These are phyloP conservation scores for Hemicentrotus pulcherrimus DNA, from an alignment of 35 echinoderm and acorn worm genomes.

Conservation along the genomic window DNA sequence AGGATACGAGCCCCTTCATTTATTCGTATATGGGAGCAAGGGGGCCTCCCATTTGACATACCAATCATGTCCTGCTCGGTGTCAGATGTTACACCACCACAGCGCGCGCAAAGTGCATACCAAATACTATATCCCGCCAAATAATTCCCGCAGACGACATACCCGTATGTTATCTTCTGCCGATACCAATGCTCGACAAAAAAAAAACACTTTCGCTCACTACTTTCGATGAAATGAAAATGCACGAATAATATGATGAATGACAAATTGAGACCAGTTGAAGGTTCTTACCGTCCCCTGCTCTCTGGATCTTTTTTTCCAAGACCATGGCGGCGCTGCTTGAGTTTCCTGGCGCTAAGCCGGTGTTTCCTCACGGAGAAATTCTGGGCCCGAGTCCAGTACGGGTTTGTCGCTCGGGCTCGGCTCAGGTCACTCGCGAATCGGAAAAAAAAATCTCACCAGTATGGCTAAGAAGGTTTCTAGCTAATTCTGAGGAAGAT, in stretches of 20 bases:
- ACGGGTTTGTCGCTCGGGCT: not conserved
- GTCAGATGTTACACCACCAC: slow-evolving; percentile 13
- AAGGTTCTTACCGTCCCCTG: slow-evolving; percentile 14
- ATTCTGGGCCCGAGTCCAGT: not conserved
- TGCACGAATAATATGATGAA: not conserved
- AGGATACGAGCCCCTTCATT: not conserved
- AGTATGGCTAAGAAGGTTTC: not conserved
- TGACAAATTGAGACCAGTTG: not conserved
- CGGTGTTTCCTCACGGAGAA: not conserved
- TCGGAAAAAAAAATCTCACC: not conserved
- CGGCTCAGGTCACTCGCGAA: not conserved
- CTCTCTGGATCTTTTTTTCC: slow-evolving; percentile 34
- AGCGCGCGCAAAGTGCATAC: not conserved
- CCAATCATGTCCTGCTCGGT: not conserved
- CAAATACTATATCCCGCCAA: not conserved
- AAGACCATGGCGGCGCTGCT: not conserved
- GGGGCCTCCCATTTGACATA: slow-evolving; percentile 26
- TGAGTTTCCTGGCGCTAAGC: not conserved
- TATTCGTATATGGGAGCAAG: slow-evolving; percentile 28
- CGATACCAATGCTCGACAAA: not conserved
- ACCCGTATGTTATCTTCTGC: not conserved
- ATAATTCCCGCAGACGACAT: slow-evolving; percentile 2
- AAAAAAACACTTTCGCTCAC: not conserved
- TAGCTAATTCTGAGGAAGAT: not conserved
- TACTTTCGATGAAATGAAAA: not conserved